Evolutionary conservation across 2,888 invertebrate species (phyloP).

Genomic region (Nineta flava): DNA sequence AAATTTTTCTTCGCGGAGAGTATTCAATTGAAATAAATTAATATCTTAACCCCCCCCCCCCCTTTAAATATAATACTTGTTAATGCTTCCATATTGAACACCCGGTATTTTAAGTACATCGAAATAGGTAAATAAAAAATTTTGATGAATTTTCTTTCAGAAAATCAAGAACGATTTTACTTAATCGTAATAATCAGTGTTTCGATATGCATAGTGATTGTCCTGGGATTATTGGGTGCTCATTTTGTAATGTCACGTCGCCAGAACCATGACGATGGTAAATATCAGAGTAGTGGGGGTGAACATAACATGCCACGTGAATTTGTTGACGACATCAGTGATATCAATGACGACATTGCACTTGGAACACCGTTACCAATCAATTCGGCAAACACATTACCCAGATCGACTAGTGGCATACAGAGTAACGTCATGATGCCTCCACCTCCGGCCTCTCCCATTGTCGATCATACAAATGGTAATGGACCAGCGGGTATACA

Average conservation of each 20-base stretch:
- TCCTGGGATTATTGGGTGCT: constrained; percentile 53
- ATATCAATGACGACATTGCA: constrained; percentile 66
- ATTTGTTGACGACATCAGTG: constrained; percentile 75
- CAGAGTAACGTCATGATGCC: constrained; percentile 2
- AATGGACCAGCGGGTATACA: no score
- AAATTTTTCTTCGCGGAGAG: no score
- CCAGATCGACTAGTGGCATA: constrained; percentile 28
- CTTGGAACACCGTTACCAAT: constrained; percentile 52
- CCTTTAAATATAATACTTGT: no score
- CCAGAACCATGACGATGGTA: constrained; percentile 41
- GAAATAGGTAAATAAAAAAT: no score
- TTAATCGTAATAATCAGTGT: constrained; percentile 68
- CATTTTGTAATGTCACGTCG: constrained; percentile 53
- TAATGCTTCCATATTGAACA: no score
- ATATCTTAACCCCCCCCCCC: no score
- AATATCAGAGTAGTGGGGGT: constrained; percentile 50
- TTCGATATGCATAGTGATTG: constrained; percentile 51
- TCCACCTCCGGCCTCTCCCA: neutral
- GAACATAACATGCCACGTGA: constrained; percentile 66
- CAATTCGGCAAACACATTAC: constrained; percentile 24
- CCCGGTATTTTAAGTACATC: no score
- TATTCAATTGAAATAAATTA: no score
- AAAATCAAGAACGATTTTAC: constrained; percentile 64
- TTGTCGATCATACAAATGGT: neutral
- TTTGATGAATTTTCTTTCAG: constrained; percentile 28